Percentiles rank a stretch among this genome's conserved stretches.
phyloP scores from a whole-genome alignment of 2,113 vertebrate genomes.

The Centrocercus urophasianus region DNA sequence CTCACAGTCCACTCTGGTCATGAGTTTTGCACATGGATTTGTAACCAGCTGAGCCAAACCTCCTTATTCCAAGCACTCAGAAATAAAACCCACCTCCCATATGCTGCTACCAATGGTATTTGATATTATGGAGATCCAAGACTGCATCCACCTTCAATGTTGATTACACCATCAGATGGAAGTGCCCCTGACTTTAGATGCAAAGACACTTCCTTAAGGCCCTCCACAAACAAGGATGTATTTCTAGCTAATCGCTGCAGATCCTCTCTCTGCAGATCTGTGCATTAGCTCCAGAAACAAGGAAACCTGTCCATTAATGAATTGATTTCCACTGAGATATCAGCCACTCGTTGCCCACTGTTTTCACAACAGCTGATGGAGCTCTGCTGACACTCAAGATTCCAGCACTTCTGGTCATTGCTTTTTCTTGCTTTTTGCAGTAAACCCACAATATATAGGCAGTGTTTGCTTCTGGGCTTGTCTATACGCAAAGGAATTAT shows the following conservation, averaged over 20 bases:
- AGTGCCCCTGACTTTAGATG: neutral
- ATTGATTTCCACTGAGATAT: constrained; percentile 43
- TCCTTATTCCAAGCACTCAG: neutral
- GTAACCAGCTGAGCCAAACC: neutral
- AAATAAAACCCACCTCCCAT: neutral
- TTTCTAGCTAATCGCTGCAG: neutral
- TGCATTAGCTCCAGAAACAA: neutral
- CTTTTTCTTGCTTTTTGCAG: neutral
- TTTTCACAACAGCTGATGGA: neutral
- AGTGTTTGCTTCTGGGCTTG: neutral
- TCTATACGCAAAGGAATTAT: neutral
- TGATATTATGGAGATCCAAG: neutral
- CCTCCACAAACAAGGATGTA: neutral
- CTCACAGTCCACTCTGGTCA: neutral
- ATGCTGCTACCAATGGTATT: accelerated
- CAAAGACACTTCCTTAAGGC: neutral
- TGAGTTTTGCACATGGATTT: neutral
- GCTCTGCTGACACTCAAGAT: neutral
- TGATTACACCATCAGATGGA: neutral
- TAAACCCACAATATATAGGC: neutral
- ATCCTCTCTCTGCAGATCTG: neutral
- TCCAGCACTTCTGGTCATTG: neutral
- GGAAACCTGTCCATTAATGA: neutral
- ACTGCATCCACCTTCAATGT: accelerated
- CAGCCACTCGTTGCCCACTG: neutral